Percentiles rank a stretch among this genome's conserved stretches.
Evolutionary conservation across 1,140 invertebrate species (phyloP).

Genomic region (Pomacea maculata): DNA sequence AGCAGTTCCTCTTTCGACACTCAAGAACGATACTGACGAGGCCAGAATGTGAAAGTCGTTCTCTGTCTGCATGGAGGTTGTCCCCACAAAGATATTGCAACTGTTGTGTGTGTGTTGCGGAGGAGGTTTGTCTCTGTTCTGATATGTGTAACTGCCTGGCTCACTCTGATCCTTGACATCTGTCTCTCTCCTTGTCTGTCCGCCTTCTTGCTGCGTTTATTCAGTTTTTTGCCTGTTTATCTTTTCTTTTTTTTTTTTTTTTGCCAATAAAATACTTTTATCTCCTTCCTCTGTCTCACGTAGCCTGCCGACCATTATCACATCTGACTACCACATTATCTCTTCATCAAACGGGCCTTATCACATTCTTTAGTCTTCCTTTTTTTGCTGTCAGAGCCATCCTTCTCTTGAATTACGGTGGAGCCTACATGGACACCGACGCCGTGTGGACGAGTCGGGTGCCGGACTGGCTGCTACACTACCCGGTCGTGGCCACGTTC

Average conservation of each 20-base stretch:
- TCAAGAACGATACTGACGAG: too few relatives aligned
- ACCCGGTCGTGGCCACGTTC: slow-evolving; percentile 21
- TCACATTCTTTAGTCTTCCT: background rate
- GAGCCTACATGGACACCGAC: too few relatives aligned
- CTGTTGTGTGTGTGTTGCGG: too few relatives aligned
- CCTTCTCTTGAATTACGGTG: slow-evolving; percentile 26
- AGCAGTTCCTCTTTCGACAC: slow-evolving; percentile 27
- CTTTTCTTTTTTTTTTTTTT: background rate
- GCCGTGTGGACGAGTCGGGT: too few relatives aligned
- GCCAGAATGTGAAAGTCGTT: too few relatives aligned
- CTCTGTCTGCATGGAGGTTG: too few relatives aligned
- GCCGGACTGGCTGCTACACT: slow-evolving; percentile 10
- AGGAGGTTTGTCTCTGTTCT: too few relatives aligned
- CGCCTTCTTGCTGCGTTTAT: background rate
- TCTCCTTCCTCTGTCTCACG: background rate
- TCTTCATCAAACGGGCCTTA: too few relatives aligned
- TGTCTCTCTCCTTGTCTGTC: background rate
- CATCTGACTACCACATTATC: background rate
- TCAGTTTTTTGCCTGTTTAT: background rate
- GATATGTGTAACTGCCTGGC: too few relatives aligned
- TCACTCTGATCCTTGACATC: background rate
- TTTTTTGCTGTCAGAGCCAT: background rate
- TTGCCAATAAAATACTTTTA: background rate
- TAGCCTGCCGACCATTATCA: background rate
- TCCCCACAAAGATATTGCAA: too few relatives aligned